Evolutionary conservation across 2,113 vertebrate species (phyloP).

Genomic region (Cryptotis parvus): DNA sequence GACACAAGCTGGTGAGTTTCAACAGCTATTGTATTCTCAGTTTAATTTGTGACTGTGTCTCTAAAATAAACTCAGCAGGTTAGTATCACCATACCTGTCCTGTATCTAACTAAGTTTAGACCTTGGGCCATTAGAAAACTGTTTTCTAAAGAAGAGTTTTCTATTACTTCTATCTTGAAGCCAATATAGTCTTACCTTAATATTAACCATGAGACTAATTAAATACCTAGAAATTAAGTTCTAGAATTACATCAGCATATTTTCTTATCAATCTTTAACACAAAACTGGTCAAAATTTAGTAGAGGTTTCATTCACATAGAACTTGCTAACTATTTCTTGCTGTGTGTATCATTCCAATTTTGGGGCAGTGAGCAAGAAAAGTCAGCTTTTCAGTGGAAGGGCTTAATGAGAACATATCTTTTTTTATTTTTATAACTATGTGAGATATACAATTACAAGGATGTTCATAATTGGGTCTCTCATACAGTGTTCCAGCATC

Average conservation of each 20-base stretch:
- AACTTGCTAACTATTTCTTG: no score
- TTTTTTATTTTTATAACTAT: no score
- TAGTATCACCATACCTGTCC: background rate
- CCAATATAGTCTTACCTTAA: background rate
- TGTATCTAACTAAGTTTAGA: background rate
- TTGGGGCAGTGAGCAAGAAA: rapidly evolving
- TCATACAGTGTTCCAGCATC: no score
- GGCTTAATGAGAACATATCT: background rate
- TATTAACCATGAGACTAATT: background rate
- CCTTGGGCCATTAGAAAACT: background rate
- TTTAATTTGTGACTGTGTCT: background rate
- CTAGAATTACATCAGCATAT: background rate
- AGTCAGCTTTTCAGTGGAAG: no score
- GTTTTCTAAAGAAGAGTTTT: background rate
- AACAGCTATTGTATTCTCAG: background rate
- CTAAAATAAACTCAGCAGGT: background rate
- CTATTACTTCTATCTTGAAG: background rate
- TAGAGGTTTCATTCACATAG: background rate
- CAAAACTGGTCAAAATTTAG: background rate
- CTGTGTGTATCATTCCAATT: background rate
- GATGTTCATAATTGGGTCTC: no score
- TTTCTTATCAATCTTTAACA: background rate
- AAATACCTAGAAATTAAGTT: background rate
- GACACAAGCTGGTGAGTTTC: background rate
- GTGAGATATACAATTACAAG: no score